These are phyloP conservation scores for Glossophaga mutica DNA, from an alignment of 2,797 vertebrate species.

Conservation along the genomic window DNA sequence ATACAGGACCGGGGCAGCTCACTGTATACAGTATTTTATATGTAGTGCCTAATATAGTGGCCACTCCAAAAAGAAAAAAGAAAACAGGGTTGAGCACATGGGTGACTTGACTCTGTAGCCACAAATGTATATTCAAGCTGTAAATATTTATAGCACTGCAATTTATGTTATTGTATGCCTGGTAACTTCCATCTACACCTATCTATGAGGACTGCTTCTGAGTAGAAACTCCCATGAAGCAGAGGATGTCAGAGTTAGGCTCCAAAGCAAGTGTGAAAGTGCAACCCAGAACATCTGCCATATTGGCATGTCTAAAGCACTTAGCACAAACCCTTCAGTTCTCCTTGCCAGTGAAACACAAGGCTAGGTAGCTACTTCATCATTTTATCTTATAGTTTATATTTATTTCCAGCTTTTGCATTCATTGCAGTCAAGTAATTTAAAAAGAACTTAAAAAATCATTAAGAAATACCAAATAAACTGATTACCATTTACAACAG, in stretches of 20 bases:
- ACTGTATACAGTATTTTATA: neutral
- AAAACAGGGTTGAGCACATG: neutral
- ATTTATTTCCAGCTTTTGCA: conserved; percentile 9
- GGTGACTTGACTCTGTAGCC: neutral
- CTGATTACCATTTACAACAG: neutral
- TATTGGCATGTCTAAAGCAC: neutral
- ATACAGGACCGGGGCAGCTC: neutral
- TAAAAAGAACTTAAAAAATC: neutral
- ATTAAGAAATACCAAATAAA: neutral
- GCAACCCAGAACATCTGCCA: neutral
- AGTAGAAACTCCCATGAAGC: neutral
- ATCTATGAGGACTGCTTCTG: neutral
- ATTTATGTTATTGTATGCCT: neutral
- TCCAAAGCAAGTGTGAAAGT: neutral
- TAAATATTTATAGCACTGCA: neutral
- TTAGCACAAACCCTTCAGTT: neutral
- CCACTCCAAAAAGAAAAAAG: neutral
- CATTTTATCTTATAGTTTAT: neutral
- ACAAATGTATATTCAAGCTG: neutral
- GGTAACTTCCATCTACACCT: neutral
- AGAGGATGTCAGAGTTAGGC: neutral
- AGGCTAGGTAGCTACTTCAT: neutral
- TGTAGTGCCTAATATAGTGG: neutral
- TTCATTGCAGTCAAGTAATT: neutral
- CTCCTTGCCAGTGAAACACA: neutral